A percentile compares a stretch with the other conserved stretches of the same genome.
These are phyloP conservation scores for Pteronura brasiliensis DNA, from an alignment of 2,113 vertebrate genomes.

Conservation along the genomic window DNA sequence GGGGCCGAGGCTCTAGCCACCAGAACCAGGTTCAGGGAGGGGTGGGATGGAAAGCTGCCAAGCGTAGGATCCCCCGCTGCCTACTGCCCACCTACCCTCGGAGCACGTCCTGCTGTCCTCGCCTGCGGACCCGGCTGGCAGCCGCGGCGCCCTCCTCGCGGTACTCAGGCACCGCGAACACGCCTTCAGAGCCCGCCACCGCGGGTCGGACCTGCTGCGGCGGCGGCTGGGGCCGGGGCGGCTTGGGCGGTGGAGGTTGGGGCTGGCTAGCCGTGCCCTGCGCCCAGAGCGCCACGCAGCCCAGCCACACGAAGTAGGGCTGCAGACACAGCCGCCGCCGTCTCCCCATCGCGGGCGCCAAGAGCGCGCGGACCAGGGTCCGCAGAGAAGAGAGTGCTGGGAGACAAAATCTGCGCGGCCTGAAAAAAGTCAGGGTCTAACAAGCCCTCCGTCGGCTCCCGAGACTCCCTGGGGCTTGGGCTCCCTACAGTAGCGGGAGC, in stretches of 20 bases:
- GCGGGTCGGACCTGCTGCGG: constrained; percentile 66
- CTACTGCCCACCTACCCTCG: constrained; percentile 82
- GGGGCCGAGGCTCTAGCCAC: neutral
- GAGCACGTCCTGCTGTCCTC: constrained; percentile 85
- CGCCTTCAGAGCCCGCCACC: constrained; percentile 48
- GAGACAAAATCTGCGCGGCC: neutral
- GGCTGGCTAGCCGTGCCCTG: constrained; percentile 65
- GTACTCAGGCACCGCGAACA: constrained; percentile 41
- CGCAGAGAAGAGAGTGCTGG: neutral
- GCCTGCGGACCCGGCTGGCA: constrained; percentile 79
- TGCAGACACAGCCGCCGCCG: constrained; percentile 69
- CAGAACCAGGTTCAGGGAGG: neutral
- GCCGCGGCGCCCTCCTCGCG: constrained; percentile 68
- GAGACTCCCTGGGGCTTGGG: neutral
- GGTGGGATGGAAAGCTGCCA: neutral
- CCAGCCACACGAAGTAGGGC: constrained; percentile 76
- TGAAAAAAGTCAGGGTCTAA: neutral
- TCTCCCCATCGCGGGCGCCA: constrained; percentile 75
- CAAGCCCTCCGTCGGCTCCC: neutral
- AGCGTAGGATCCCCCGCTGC: neutral
- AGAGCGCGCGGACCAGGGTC: constrained; percentile 39
- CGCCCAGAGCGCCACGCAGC: constrained; percentile 78
- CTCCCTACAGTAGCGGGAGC: neutral
- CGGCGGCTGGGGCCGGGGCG: constrained; percentile 46
- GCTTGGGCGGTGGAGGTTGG: constrained; percentile 57